Evolutionary conservation across 2,113 vertebrate genomes (phyloP), one percentile per base, ranked within the genome.

Genomic region (Urocolius indicus): DNA sequence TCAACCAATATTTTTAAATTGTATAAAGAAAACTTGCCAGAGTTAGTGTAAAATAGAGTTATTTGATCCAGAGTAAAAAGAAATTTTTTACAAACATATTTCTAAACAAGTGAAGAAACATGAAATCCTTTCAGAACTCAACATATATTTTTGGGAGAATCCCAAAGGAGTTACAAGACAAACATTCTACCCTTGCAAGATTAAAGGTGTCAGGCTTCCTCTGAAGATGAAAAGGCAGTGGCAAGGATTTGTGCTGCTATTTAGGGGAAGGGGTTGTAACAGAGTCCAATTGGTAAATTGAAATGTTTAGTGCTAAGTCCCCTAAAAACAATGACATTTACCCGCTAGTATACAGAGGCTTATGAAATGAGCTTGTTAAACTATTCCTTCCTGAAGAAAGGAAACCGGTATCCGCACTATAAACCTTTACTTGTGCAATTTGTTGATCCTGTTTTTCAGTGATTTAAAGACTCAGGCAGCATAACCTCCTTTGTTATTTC

Each of bases 391-490:
- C 57, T 49, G 36, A 76, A 94, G 81, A 79, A 96, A 48, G 3
- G 41, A 73, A 93, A 62, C 24, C 41, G 55, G 34, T 36, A 52
- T 38, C 32, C 78, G 92, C 66, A 77, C 82, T 88, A 63, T 16
- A 85, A 92, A 59, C 9, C 68, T 52, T 52, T 45, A 63, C 41
- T 52, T 6, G 4, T 95, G 89, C 49, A n/a, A 75, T 79, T 43
- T 81, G 72, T 75, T 95, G 82, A 92, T 89, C 67, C 85, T 87
- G 61, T 34, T 84, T 93, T 90, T 36, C 58, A 76, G 54, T 93
- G 71, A 93, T 93, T 96, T 95, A 90, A 95, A 88, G 75, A 91
- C 52, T 75, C 63, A 71, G 84, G 86, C 61, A 74, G 93, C 73
- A 86, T 61, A 90, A 93, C 65, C 73, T 79, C 84, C 51, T 52